Base-by-base conservation (phyloP, 2,888 invertebrate species). In the Meiosimyza decipiens region DNA sequence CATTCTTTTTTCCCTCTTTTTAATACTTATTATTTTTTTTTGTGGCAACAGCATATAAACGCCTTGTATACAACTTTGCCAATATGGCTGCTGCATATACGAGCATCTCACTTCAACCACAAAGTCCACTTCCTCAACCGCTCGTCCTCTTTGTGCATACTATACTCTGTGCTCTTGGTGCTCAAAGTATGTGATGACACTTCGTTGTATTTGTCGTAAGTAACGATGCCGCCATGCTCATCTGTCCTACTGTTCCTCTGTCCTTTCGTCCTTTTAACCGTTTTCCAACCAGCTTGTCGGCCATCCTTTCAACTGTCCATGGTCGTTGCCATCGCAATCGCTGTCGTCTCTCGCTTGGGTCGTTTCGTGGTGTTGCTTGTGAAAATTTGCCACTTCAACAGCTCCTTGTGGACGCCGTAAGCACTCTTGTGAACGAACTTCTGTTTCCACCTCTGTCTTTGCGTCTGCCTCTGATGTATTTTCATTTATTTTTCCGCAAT, bases 311-410 rank as follows among this genome's bases (percentile, higher is more conserved):
- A 52, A 22, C 3, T 57, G 64, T 13, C 1, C 28, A 15, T 18
- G 57, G 72, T 72, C 73, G 69, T 67, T 71, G 16, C 52, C 60
- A 16, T 33, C 22, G 68, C 54, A 16, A 52, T 52, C 52, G 65
- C 15, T 51, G 22, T n/a, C 60, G 60, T n/a, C 62, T 59, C 64
- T 47, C 51, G 71, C 59, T 73, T 75, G 70, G 73, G 72, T 76
- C 77, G 76, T 73, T 78, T 77, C 79, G 40, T 78, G 79, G 80
- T 81, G 84, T 80, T 82, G 83, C 83, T 84, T 84, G 83, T 82
- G 84, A 85, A 85, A 85, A 84, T 84, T 84, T 85, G 85, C 84
- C 85, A 84, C 84, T 84, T 84, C 84, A 85, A 84, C 84, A 84
- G 84, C 84, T 84, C 83, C 84, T 84, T 85, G 84, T 80, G 84